Base-by-base conservation (phyloP, 2,888 invertebrate species). In the Rhimphoctona megacephalus region DNA sequence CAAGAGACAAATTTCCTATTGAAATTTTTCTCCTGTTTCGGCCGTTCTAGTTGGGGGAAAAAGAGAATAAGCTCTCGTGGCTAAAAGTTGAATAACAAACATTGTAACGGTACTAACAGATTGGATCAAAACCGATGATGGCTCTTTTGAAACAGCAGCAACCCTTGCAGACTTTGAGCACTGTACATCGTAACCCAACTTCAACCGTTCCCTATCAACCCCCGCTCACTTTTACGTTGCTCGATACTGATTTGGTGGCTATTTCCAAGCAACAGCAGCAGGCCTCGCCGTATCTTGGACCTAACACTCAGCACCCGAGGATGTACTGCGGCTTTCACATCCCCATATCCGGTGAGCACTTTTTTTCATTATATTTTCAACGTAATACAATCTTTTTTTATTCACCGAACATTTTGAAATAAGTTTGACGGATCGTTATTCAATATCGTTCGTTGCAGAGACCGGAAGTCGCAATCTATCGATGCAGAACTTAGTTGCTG, bases 291-390 rank as follows among this genome's bases (percentile, higher is more conserved):
- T 94, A 93, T 82, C 91, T 93, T 76, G 92, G 92, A 79, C 90
- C 92, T 85, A 86, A 90, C 70, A 84, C 90, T 39, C 90, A 91
- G 46, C 93, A 93, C 82, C 88, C 91, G 72, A 90, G 92, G 88
- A 93, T 94, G 92, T 93, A 94, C 81, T 90, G 91, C 67, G 93
- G 94, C 61, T 95, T 95, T 90, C 94, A 94, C 78, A 94, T 95
- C 90, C 95, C 95, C 22, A 94, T 95, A 83, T 94, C 95, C 85
- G 95, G 95, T 93, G 87, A 91, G 90, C 85, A n/a, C 64, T 64
- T 77, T 36, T 61, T 19, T 46, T 43, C 64, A 33, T 66, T 72
- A 36, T 11, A 64, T 69, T 36, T 82, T 46, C 6, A 69, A 57
- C 54, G 39, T 22, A 69, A 57, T 66, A 25, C 30, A 25, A 25